Evolutionary conservation across 2,888 invertebrate genomes (phyloP).

Genomic region (Scotopteryx bipunctaria): DNA sequence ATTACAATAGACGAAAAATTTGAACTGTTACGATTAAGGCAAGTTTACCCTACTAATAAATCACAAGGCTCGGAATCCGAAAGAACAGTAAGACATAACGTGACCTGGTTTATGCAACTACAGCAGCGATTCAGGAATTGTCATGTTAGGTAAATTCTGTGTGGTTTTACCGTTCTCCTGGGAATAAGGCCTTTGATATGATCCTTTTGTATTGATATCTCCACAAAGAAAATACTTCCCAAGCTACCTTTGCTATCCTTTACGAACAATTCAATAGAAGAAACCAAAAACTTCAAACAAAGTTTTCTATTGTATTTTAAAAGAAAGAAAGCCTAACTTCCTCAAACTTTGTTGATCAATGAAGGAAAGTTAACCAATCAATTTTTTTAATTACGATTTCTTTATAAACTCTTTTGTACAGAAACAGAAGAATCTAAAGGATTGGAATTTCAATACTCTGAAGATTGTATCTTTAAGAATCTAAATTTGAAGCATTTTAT

Average conservation of each 20-base stretch:
- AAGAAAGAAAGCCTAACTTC: conserved; percentile 35
- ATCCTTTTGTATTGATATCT: background rate
- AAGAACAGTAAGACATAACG: no score
- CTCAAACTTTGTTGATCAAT: conserved; percentile 45
- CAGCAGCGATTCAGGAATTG: no score
- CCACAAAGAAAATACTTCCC: conserved; percentile 5
- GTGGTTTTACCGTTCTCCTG: no score
- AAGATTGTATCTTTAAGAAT: background rate
- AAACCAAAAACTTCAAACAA: conserved; percentile 17
- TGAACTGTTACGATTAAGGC: no score
- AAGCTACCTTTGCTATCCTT: conserved; percentile 5
- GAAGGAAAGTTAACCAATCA: conserved; percentile 50
- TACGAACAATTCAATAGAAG: conserved; percentile 12
- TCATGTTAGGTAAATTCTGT: background rate
- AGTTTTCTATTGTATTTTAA: conserved; percentile 35
- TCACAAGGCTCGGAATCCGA: no score
- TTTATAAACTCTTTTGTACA: background rate
- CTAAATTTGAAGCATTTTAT: conserved; percentile 4
- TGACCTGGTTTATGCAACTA: no score
- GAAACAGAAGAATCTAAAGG: background rate
- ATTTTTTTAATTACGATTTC: conserved; percentile 48
- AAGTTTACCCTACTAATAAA: no score
- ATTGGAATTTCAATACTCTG: background rate
- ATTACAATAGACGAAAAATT: no score
- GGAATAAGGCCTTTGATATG: background rate